phyloP scores from a whole-genome alignment of 2,113 vertebrate species.

The rat (Rattus norvegicus) region DNA sequence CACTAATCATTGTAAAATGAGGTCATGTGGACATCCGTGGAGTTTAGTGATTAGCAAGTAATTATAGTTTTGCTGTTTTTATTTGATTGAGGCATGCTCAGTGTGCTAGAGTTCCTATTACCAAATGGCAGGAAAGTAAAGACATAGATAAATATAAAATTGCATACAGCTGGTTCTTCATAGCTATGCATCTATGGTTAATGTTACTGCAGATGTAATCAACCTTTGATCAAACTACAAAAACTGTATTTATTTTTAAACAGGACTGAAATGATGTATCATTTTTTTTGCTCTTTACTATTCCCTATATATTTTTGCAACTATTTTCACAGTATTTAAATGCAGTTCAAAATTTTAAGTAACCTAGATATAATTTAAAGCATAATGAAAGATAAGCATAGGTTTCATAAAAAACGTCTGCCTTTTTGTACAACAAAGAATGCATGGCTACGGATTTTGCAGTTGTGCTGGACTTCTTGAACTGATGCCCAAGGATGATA shows the following conservation, averaged over 20 bases:
- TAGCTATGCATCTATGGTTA: neutral
- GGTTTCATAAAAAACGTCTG: neutral
- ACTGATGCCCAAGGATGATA: neutral
- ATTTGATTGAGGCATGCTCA: conserved; percentile 34
- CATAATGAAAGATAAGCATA: neutral
- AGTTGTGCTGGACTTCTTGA: neutral
- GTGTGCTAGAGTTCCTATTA: neutral
- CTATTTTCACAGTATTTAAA: neutral
- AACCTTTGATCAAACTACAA: neutral
- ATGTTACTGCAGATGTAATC: neutral
- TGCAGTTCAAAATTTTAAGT: neutral
- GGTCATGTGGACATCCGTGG: neutral
- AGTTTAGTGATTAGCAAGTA: neutral
- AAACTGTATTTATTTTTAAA: neutral
- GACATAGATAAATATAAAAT: neutral
- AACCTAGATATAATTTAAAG: neutral
- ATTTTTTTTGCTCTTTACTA: neutral
- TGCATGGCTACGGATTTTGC: neutral
- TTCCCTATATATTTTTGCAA: neutral
- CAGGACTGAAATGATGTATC: neutral
- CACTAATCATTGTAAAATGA: neutral
- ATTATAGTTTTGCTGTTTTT: neutral
- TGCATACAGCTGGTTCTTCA: neutral
- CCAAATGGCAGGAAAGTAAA: neutral
- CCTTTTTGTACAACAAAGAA: neutral